These are phyloP conservation scores for Mus minutoides DNA, from an alignment of 2,797 vertebrate species.

Conservation along the genomic window DNA sequence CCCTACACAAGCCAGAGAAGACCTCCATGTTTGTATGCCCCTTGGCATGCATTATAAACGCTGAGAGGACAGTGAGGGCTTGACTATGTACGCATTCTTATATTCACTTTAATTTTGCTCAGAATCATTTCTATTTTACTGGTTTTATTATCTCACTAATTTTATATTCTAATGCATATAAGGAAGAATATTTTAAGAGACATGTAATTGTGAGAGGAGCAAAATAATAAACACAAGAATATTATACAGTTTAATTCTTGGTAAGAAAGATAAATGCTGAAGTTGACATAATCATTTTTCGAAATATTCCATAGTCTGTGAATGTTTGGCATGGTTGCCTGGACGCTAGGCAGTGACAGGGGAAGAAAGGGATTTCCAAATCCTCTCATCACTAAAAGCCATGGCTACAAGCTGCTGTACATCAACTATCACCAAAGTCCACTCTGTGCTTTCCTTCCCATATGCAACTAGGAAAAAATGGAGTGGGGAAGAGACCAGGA, in stretches of 20 bases:
- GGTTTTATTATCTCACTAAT: background rate
- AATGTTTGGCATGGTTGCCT: background rate
- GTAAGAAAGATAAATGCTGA: background rate
- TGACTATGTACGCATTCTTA: background rate
- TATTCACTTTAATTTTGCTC: background rate
- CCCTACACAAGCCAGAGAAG: background rate
- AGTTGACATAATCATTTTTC: background rate
- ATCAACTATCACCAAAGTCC: background rate
- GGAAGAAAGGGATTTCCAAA: background rate
- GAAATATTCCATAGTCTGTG: background rate
- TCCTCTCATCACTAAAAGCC: background rate
- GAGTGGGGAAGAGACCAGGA: background rate
- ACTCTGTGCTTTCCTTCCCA: rapidly evolving
- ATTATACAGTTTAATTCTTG: background rate
- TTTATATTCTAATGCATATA: background rate
- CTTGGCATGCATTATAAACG: too few species aligned
- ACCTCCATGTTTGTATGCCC: background rate
- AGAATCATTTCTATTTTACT: background rate
- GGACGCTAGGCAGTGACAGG: rapidly evolving
- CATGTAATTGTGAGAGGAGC: background rate
- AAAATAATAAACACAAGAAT: background rate
- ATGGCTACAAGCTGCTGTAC: background rate
- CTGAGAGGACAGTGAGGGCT: background rate
- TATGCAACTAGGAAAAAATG: background rate
- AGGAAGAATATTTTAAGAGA: background rate